Evolutionary conservation across 2,888 invertebrate genomes (phyloP).

Genomic region (Sussaba pulchella): DNA sequence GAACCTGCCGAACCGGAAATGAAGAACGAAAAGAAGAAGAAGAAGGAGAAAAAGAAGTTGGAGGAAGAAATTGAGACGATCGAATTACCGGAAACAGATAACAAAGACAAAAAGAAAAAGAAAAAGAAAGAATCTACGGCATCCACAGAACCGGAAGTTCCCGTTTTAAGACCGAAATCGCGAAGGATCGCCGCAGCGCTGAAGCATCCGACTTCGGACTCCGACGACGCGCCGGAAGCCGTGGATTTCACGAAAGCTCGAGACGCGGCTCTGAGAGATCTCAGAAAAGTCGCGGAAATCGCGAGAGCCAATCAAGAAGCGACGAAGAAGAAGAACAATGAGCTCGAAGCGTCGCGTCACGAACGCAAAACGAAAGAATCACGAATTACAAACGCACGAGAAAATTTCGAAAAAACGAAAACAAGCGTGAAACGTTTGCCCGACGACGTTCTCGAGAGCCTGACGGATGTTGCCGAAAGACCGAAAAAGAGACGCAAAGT

Average conservation of each 20-base stretch:
- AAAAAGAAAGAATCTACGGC: slow-evolving; percentile 41
- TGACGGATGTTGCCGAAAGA: slow-evolving; percentile 70
- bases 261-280: slow-evolving; percentile 28
- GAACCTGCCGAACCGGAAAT: slow-evolving; percentile 17
- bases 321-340: slow-evolving; percentile 12
- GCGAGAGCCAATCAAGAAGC: slow-evolving; percentile 22
- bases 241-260: slow-evolving; percentile 59
- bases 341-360: background rate
- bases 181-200: background rate
- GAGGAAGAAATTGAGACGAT: slow-evolving; percentile 24
- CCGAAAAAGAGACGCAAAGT: slow-evolving; percentile 67
- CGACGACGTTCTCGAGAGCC: slow-evolving; percentile 72
- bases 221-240: slow-evolving; percentile 52
- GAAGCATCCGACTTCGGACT: slow-evolving; percentile 16
- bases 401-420: background rate
- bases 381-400: background rate
- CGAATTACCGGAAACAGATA: background rate
- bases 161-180: slow-evolving; percentile 26
- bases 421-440: slow-evolving; percentile 74
- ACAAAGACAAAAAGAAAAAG: slow-evolving; percentile 15
- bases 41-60: slow-evolving; percentile 40
- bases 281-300: slow-evolving; percentile 46
- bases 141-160: slow-evolving; percentile 14
- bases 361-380: background rate
- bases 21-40: slow-evolving; percentile 35